Conservation (phyloP, 2,888 invertebrate genomes). For the Caenorhabditis drosophilae region DNA sequence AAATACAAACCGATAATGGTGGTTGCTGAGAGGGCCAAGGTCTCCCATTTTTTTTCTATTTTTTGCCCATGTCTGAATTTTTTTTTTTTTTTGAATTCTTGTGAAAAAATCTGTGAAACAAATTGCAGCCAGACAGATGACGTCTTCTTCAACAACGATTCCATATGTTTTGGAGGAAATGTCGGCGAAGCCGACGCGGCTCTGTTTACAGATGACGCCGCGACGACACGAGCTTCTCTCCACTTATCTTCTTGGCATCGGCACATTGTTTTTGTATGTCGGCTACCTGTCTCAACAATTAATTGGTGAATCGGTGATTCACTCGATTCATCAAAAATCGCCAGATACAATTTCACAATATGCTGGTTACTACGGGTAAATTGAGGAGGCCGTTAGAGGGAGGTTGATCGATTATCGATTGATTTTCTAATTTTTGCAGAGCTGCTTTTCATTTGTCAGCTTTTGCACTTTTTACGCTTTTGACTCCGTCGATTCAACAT, state of each 20-base stretch:
- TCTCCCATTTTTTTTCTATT: too few species aligned
- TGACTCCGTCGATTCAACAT: constrained; percentile 45
- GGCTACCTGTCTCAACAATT: constrained; percentile 42
- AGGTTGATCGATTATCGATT: too few species aligned
- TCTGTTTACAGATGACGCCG: constrained; percentile 43
- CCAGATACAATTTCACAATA: constrained; percentile 40
- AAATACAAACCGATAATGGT: too few species aligned
- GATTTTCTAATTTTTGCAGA: too few species aligned
- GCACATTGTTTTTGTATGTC: constrained; percentile 45
- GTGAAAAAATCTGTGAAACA: too few species aligned
- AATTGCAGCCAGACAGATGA: too few species aligned
- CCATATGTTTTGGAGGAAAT: constrained; percentile 29
- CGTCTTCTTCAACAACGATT: constrained; percentile 25
- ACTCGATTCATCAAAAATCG: constrained; percentile 37
- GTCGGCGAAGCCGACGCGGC: constrained; percentile 4
- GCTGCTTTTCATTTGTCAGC: constrained; percentile 43
- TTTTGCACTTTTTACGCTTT: constrained; percentile 36
- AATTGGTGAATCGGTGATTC: constrained; percentile 43
- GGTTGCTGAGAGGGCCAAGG: too few species aligned
- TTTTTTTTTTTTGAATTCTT: too few species aligned
- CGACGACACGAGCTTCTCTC: constrained; percentile 48
- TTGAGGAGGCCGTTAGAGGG: too few species aligned
- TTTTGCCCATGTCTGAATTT: too few species aligned
- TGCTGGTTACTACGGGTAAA: constrained; percentile 49
- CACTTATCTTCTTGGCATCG: constrained; percentile 39